Evolutionary conservation across 2,888 invertebrate genomes (phyloP), one percentile per base, ranked within the genome.

Genomic region (Epiblema foenella): DNA sequence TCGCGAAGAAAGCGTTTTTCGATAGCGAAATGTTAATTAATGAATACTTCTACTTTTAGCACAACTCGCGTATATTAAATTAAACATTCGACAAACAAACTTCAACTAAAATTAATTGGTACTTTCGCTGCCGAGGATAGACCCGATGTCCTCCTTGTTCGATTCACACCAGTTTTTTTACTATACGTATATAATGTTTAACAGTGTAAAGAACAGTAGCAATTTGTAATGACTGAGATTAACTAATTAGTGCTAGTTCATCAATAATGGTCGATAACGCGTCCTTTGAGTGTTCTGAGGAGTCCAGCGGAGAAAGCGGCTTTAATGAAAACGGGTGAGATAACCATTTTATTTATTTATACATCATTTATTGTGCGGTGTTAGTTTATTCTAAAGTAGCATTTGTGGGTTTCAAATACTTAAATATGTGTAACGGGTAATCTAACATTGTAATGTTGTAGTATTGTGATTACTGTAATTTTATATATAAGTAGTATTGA

Each of bases 231-330:
- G 33, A 51, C n/a, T 39, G 52, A 39, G 15, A n/a, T 51, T 49
- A 63, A 33, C 29, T 49, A 11, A 18, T 37, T 7, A 37, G n/a
- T 39, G 15, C 18, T 54, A 24, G 46, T 46, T 57, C 69, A 63
- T 75, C 68, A 75, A 89, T 75, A 80, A 92, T 93, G 91, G 90
- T 91, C 77, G 92, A 93, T 80, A 93, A 93, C 82, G 91, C 86
- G 1, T 91, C 90, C 7, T 92, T 90, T 71, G 91, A 93, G 75
- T 89, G 86, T 75, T 92, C 91, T 3, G 93, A 92, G 68, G 92
- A 89, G 74, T 93, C 93, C 17, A 91, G 91, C 64, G 84, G 83
- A 7, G 90, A 89, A 62, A 87, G 85, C 72, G 78, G 78, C 51
- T 66, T 68, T 20, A 77, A 76, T 37, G 73, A 73, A n/a, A 78